Percentiles rank a stretch among this genome's conserved stretches.
Evolutionary conservation across 2,888 invertebrate genomes (phyloP).

Genomic region (Strigamia maritima): DNA sequence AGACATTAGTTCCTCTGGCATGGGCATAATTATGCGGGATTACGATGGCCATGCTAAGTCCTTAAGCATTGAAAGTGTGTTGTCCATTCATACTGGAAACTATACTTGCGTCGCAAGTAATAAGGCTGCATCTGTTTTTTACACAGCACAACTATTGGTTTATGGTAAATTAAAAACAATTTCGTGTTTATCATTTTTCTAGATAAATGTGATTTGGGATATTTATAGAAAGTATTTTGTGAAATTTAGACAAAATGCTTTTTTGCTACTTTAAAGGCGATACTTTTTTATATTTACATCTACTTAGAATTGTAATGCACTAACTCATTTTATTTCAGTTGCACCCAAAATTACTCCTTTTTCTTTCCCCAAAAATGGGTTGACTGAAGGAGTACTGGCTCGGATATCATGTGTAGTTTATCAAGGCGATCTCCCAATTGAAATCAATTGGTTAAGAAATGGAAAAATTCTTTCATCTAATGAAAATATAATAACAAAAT

Average conservation of each 20-base stretch:
- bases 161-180: too few species aligned
- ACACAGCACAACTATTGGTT: constrained; percentile 45
- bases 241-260: too few species aligned
- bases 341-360: too few species aligned
- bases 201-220: background rate
- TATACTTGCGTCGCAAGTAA: constrained; percentile 47
- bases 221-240: background rate
- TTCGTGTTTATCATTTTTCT: background rate
- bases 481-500: background rate
- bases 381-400: too few species aligned
- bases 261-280: too few species aligned
- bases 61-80: constrained; percentile 48
- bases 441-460: constrained; percentile 56
- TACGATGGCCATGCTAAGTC: constrained; percentile 45
- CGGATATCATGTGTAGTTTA: too few species aligned
- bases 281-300: background rate
- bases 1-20: constrained; percentile 38
- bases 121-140: constrained; percentile 44
- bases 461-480: constrained; percentile 44
- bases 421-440: too few species aligned
- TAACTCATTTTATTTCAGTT: constrained; percentile 1
- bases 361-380: too few species aligned
- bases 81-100: too few species aligned
- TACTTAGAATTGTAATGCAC: too few species aligned
- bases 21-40: constrained; percentile 44